A percentile compares a stretch with the other conserved stretches of the same genome.
Evolutionary conservation across 2,888 invertebrate genomes (phyloP).

Genomic region (Patella caerulea): DNA sequence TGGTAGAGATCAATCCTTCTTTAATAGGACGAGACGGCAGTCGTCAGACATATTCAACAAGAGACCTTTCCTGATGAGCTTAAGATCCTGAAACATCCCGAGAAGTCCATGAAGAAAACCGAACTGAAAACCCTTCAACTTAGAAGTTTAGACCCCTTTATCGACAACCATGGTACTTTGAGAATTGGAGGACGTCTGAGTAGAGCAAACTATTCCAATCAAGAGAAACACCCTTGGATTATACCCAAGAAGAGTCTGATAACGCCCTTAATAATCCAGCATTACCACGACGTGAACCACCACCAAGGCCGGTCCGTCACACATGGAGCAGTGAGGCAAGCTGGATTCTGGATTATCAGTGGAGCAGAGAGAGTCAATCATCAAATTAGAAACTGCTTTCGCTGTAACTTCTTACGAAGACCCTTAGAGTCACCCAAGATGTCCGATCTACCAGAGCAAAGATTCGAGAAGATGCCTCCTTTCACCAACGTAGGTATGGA

Average conservation of each 20-base stretch:
- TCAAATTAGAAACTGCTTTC: not conserved
- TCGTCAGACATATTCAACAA: not conserved
- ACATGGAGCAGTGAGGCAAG: not conserved
- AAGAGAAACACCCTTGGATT: conserved; percentile 13
- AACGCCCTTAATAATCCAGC: not conserved
- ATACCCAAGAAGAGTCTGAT: conserved; percentile 12
- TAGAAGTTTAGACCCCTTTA: not conserved
- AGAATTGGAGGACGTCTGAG: conserved; percentile 11
- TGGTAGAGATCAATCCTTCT: not conserved
- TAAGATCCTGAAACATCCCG: not conserved
- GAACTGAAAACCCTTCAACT: not conserved
- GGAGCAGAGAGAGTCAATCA: not conserved
- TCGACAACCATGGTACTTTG: not conserved
- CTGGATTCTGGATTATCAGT: conserved; percentile 17
- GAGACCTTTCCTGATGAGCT: not conserved
- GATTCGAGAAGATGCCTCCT: not conserved
- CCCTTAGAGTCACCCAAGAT: not conserved
- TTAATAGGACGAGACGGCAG: not conserved
- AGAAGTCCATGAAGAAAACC: not conserved
- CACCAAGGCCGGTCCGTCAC: conserved; percentile 15
- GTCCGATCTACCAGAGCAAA: conserved; percentile 13
- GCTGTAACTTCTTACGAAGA: not conserved
- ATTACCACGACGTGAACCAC: not conserved
- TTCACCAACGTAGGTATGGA: conserved; percentile 20
- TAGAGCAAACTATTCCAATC: not conserved